Conservation (phyloP, 64 coral and sea anemone genomes). For the Hydrozoanthus tunicans region DNA sequence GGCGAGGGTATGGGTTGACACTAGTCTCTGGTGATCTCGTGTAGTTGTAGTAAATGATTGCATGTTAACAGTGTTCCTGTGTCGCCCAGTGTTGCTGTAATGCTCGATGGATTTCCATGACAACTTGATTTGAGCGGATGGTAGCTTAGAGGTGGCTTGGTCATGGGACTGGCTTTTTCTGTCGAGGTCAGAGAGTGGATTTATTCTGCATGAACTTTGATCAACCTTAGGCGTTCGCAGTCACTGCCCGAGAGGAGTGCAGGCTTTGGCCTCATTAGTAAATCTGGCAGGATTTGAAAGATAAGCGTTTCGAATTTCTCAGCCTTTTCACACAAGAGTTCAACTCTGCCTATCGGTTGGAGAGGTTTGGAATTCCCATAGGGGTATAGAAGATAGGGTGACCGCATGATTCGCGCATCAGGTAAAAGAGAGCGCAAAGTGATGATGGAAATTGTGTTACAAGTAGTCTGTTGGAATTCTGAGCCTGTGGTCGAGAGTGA, state of each 20-base stretch:
- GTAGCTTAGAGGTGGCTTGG: too few relatives aligned
- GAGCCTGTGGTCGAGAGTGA: too few relatives aligned
- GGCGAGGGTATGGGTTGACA: slow-evolving; percentile 15
- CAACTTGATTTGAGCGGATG: too few relatives aligned
- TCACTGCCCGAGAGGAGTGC: neutral
- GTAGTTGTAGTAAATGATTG: neutral
- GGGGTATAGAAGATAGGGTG: neutral
- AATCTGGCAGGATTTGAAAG: neutral
- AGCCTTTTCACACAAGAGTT: slow-evolving; percentile 11
- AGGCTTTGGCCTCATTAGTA: slow-evolving; percentile 48
- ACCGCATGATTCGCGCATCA: neutral
- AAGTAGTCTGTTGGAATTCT: slow-evolving; percentile 12
- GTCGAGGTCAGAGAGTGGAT: slow-evolving; percentile 12
- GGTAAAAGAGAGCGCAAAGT: slow-evolving; percentile 3
- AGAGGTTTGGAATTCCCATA: neutral
- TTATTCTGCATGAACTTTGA: slow-evolving; percentile 64
- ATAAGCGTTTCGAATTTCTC: neutral
- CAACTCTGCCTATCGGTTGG: slow-evolving; percentile 3
- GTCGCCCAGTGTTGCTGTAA: neutral
- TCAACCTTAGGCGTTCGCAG: neutral
- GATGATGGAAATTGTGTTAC: neutral
- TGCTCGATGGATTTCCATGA: neutral
- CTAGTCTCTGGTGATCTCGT: slow-evolving; percentile 27
- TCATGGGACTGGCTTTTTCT: too few relatives aligned
- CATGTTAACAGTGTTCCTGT: too few relatives aligned